phyloP scores from a whole-genome alignment of 2,113 vertebrate species.

The Cavia porcellus region DNA sequence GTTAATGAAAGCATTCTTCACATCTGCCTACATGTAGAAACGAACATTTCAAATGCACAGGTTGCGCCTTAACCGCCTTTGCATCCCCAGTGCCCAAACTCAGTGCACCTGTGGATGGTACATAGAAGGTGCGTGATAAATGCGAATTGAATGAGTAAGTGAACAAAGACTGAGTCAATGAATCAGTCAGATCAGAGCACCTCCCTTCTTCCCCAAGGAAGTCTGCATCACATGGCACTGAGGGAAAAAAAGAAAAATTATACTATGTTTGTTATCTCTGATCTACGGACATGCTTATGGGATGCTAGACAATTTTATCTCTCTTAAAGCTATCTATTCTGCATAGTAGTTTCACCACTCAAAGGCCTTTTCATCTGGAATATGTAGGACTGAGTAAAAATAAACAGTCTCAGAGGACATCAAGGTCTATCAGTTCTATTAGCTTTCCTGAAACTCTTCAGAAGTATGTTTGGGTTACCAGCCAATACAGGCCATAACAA shows the following conservation, averaged over 20 bases:
- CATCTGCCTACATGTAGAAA: not conserved
- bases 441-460: not conserved
- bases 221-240: not conserved
- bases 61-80: not conserved
- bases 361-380: slow-evolving; percentile 51
- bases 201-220: slow-evolving; percentile 35
- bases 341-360: slow-evolving; percentile 2
- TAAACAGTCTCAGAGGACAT: slow-evolving; percentile 44
- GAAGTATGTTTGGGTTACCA: not conserved
- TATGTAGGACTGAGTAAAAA: not conserved
- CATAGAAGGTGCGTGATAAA: not conserved
- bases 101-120: not conserved
- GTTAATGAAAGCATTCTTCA: slow-evolving; percentile 22
- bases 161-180: slow-evolving; percentile 45
- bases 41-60: not conserved
- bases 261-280: slow-evolving; percentile 21
- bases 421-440: slow-evolving; percentile 23
- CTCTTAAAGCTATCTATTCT: slow-evolving; percentile 52
- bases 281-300: not conserved
- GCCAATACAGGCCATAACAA: not conserved
- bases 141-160: not conserved
- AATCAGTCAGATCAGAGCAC: slow-evolving; percentile 26
- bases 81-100: not conserved
- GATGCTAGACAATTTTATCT: not conserved
- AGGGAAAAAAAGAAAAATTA: not conserved